Evolutionary conservation across 1,140 invertebrate genomes (phyloP), one percentile per base, ranked within the genome.

Genomic region (Drosophila guanche): DNA sequence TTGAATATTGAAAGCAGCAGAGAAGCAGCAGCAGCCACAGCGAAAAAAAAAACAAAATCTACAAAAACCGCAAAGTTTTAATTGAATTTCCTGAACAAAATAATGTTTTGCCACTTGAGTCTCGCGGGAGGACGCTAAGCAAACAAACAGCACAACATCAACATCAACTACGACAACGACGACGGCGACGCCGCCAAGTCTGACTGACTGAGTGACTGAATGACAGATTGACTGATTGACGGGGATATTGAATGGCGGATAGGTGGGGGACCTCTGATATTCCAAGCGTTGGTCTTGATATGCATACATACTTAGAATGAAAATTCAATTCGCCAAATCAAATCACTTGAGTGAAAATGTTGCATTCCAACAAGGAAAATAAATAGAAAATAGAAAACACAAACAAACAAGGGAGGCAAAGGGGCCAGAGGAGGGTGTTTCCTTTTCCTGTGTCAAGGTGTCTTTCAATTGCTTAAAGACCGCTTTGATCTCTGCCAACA

Each of bases 321-420:
- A 85, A 86, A 85, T 78, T 86, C 77, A 88, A 86, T 86, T 86
- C 83, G 81, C 77, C 72, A 86, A 86, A 86, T 86, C 83, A 86
- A 86, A 86, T 86, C 81, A 88, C 81, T 86, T 86, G 81, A 86
- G 81, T 81, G 81, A 81, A 85, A 86, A 85, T 69, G 66, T 68
- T 69, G 62, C 66, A 68, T 69, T 69, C 51, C 47, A 33, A 10
- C 42, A 69, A 74, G 50, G 61, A 62, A 69, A 57, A 66, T 79
- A 79, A 76, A 65, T 76, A 50, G 74, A 53, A 79, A 83, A 53
- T 53, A 67, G 57, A 65, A 54, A 29, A 54, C 40, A 58, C 55
- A 77, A 83, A 76, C 43, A 75, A 77, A 66, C 33, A 50, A 22
- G 37, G 14, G 29, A 60, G 22, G 1, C 22, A 6, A n/a, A 37